Conservation (phyloP, 2,888 invertebrate species). For the Lasius platythorax region DNA sequence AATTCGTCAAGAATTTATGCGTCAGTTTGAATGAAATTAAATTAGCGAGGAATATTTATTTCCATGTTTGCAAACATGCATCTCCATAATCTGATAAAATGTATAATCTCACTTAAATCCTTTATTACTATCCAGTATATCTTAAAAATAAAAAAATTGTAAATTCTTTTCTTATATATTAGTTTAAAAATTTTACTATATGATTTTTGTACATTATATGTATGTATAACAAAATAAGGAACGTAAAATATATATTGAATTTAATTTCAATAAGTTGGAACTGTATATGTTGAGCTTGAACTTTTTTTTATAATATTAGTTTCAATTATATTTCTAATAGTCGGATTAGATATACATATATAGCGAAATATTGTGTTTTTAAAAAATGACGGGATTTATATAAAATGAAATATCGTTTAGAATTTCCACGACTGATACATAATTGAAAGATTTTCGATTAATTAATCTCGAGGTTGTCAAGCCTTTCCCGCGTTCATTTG, state of each 20-base stretch:
- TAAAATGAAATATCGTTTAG: background rate
- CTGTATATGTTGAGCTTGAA: too few relatives aligned
- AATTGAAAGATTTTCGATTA: background rate
- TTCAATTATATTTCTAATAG: constrained; percentile 3
- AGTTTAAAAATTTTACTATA: background rate
- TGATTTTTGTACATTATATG: background rate
- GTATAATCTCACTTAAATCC: background rate
- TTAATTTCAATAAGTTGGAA: too few relatives aligned
- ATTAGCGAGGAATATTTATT: background rate
- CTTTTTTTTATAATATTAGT: background rate
- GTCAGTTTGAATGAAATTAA: background rate
- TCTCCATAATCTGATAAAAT: background rate
- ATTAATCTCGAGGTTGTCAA: background rate
- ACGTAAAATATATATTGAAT: too few relatives aligned
- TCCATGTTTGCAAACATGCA: background rate
- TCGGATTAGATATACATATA: background rate
- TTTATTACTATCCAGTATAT: background rate
- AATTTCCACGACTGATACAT: background rate
- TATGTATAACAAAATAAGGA: background rate
- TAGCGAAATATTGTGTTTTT: background rate
- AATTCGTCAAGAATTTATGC: constrained; percentile 4
- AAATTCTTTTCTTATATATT: background rate
- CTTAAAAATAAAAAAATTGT: background rate
- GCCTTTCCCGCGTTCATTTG: constrained; percentile 11
- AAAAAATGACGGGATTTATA: background rate